These are phyloP conservation scores for Meliscaeva auricollis DNA, from an alignment of 2,888 invertebrate genomes.

Conservation along the genomic window DNA sequence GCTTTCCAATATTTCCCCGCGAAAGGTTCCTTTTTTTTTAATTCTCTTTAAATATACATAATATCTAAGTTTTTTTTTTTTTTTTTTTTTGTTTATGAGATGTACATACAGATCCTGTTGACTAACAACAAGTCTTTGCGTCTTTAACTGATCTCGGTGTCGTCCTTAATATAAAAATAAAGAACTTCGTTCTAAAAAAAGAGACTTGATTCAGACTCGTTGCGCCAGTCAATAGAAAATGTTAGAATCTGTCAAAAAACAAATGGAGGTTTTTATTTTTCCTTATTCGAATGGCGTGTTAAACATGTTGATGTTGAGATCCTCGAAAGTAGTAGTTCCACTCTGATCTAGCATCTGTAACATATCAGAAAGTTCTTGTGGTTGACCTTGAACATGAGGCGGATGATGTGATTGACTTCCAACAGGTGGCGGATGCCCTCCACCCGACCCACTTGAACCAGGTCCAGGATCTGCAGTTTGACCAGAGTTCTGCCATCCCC, in stretches of 20 bases:
- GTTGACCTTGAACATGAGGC: slow-evolving; percentile 85
- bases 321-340: slow-evolving; percentile 93
- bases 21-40: slow-evolving; percentile 5
- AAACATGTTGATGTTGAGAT: slow-evolving; percentile 95
- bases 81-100: slow-evolving; percentile 38
- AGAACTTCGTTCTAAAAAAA: too few species aligned
- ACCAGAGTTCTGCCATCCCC: slow-evolving; percentile 89
- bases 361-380: slow-evolving; percentile 95
- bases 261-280: slow-evolving; percentile 32
- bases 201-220: slow-evolving; percentile 16
- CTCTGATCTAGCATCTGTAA: slow-evolving; percentile 95
- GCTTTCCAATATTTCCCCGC: slow-evolving; percentile 24
- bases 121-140: slow-evolving; percentile 19
- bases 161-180: slow-evolving; percentile 20
- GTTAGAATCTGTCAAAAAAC: slow-evolving; percentile 29
- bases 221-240: slow-evolving; percentile 18
- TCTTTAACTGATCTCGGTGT: slow-evolving; percentile 26
- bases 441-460: slow-evolving; percentile 85
- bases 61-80: slow-evolving; percentile 31
- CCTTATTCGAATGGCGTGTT: slow-evolving; percentile 90
- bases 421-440: slow-evolving; percentile 82
- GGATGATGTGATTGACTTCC: slow-evolving; percentile 84
- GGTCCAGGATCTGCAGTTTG: slow-evolving; percentile 84
- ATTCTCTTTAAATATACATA: slow-evolving; percentile 18
- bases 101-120: slow-evolving; percentile 30